phyloP scores from a whole-genome alignment of 2,113 vertebrate species.

The Periophthalmus modestus region DNA sequence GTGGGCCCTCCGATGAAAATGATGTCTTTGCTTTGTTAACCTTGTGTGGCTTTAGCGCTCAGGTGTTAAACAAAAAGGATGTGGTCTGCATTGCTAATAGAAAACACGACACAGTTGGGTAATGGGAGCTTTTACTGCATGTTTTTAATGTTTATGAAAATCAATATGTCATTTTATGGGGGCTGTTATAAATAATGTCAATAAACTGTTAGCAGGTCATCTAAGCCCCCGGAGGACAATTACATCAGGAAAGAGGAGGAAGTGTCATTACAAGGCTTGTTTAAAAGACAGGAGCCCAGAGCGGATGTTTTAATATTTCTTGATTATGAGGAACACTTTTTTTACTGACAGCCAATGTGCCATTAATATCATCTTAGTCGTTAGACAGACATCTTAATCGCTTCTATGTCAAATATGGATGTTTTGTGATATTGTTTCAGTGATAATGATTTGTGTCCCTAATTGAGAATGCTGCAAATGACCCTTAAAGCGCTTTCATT shows the following conservation, averaged over 20 bases:
- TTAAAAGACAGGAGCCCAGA: slow-evolving; percentile 34
- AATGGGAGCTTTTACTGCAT: slow-evolving; percentile 33
- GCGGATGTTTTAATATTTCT: slow-evolving; percentile 46
- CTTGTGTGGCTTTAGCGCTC: slow-evolving; percentile 52
- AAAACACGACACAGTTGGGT: slow-evolving; percentile 27
- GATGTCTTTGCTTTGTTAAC: slow-evolving; percentile 70
- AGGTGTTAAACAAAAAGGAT: slow-evolving; percentile 51
- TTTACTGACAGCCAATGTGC: slow-evolving; percentile 25
- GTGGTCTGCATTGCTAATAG: slow-evolving; percentile 32
- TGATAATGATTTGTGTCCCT: slow-evolving; percentile 20
- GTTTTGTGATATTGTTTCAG: slow-evolving; percentile 18
- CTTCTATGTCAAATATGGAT: slow-evolving; percentile 14
- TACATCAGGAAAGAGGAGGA: slow-evolving; percentile 41
- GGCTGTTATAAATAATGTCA: slow-evolving; percentile 54
- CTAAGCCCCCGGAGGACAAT: slow-evolving; percentile 45
- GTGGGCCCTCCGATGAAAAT: slow-evolving; percentile 67
- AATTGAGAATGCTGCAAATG: slow-evolving; percentile 10
- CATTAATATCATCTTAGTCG: slow-evolving; percentile 22
- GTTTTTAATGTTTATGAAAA: slow-evolving; percentile 64
- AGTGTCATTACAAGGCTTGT: slow-evolving; percentile 53
- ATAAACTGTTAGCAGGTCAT: slow-evolving; percentile 54
- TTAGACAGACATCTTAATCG: slow-evolving; percentile 18
- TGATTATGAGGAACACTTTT: slow-evolving; percentile 20
- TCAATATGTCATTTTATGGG: slow-evolving; percentile 60
- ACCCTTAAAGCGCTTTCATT: not conserved